phyloP scores from a whole-genome alignment of 1,140 invertebrate genomes.

The Melanaphis sacchari region DNA sequence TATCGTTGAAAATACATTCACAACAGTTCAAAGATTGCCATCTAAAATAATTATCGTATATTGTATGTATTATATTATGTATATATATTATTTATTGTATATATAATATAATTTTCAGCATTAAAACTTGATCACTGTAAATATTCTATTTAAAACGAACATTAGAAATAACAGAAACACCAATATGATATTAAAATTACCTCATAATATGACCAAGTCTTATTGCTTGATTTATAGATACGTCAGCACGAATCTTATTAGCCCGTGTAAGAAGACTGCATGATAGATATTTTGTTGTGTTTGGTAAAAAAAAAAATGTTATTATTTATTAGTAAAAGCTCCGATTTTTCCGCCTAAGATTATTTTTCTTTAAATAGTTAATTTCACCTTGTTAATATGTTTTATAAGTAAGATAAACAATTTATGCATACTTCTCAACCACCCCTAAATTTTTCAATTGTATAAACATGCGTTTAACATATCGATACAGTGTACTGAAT shows the following conservation, averaged over 20 bases:
- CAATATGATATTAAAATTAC: not conserved
- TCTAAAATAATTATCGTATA: not conserved
- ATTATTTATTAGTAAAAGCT: too few relatives aligned
- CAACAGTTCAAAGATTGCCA: not conserved
- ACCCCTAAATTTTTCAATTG: not conserved
- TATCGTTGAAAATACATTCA: not conserved
- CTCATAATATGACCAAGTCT: not conserved
- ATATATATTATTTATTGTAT: too few relatives aligned
- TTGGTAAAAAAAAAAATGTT: too few relatives aligned
- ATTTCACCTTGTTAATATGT: too few relatives aligned
- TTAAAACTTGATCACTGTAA: not conserved
- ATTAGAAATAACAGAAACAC: not conserved
- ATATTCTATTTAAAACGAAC: not conserved
- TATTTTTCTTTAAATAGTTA: too few relatives aligned
- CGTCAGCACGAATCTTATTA: not conserved
- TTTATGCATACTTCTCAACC: not conserved
- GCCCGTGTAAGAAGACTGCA: not conserved
- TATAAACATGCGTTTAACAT: not conserved
- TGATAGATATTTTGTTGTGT: too few relatives aligned
- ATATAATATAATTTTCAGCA: not conserved
- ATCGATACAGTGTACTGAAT: not conserved
- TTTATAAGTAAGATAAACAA: not conserved
- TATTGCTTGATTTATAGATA: not conserved
- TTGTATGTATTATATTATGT: too few relatives aligned
- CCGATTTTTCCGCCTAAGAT: too few relatives aligned